These are phyloP conservation scores for Tadarida brasiliensis DNA, from an alignment of 2,797 vertebrate species.

Conservation along the genomic window DNA sequence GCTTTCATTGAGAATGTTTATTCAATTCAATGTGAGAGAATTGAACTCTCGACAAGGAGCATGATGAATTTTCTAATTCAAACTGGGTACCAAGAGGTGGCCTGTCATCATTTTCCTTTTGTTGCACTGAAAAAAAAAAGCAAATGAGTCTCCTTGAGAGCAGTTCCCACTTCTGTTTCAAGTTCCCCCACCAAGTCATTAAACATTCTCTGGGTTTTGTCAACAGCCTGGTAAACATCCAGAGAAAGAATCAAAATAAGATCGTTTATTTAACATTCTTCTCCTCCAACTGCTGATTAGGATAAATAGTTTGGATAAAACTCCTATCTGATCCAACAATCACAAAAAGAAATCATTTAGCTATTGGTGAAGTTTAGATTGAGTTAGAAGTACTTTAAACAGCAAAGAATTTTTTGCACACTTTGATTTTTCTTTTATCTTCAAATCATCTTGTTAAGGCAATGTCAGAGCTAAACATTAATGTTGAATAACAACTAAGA, in stretches of 20 bases:
- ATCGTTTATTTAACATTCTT: conserved; percentile 91
- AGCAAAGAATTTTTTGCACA: conserved; percentile 85
- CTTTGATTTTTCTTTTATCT: conserved; percentile 86
- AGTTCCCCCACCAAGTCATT: conserved; percentile 87
- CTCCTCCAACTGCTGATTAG: conserved; percentile 91
- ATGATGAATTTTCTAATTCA: conserved; percentile 89
- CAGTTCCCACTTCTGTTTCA: conserved; percentile 88
- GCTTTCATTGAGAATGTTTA: conserved; percentile 87
- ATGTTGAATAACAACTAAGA: conserved; percentile 81
- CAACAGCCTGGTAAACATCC: conserved; percentile 90
- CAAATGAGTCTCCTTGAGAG: conserved; percentile 84
- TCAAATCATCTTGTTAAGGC: conserved; percentile 86
- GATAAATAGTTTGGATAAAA: conserved; percentile 92
- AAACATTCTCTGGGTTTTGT: conserved; percentile 91
- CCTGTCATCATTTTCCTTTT: conserved; percentile 89
- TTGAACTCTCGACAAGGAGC: conserved; percentile 86
- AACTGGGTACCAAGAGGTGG: conserved; percentile 88
- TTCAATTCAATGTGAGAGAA: conserved; percentile 86
- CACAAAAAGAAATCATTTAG: conserved; percentile 87
- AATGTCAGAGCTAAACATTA: conserved; percentile 86
- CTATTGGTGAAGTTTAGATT: conserved; percentile 88
- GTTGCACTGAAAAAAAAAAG: conserved; percentile 82
- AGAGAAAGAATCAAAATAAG: conserved; percentile 89
- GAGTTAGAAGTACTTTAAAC: conserved; percentile 88
- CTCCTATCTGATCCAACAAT: conserved; percentile 89